A percentile compares a stretch with the other conserved stretches of the same genome.
Conservation (phyloP, 1,140 invertebrate species). For the Drosophila willistoni region DNA sequence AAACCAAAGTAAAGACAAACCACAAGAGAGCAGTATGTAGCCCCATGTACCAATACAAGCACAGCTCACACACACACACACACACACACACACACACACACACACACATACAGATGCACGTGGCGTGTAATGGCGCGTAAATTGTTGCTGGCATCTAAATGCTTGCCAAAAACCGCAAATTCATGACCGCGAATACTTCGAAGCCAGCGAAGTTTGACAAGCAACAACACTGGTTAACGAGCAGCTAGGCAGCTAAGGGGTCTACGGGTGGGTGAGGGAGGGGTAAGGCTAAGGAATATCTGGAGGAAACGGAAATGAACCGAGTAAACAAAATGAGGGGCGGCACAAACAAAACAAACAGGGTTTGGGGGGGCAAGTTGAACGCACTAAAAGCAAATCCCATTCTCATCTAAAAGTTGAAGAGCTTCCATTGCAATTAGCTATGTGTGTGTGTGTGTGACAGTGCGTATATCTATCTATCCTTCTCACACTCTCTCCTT, state of each 20-base stretch:
- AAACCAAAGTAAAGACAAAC: conserved; percentile 35
- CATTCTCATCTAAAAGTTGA: neutral
- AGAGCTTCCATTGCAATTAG: conserved; percentile 68
- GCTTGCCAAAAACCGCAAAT: conserved; percentile 69
- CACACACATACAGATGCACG: conserved; percentile 41
- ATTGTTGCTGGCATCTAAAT: conserved; percentile 75
- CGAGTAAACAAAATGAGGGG: conserved; percentile 32
- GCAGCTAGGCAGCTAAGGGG: neutral
- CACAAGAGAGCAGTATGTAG: conserved; percentile 38
- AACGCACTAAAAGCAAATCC: conserved; percentile 36
- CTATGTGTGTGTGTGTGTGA: conserved; percentile 12
- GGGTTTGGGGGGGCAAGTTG: conserved; percentile 44
- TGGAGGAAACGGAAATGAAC: conserved; percentile 69
- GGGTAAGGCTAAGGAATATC: conserved; percentile 1
- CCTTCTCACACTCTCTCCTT: conserved; percentile 32
- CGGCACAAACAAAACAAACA: conserved; percentile 39
- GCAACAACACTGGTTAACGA: conserved; percentile 35
- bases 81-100: conserved; percentile 24
- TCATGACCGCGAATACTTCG: conserved; percentile 42
- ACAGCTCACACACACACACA: conserved; percentile 7
- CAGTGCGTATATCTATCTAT: conserved; percentile 11
- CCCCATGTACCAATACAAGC: conserved; percentile 26
- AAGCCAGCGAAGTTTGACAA: conserved; percentile 33
- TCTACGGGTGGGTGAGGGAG: no score
- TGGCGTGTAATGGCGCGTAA: conserved; percentile 70